Evolutionary conservation across 2,113 vertebrate genomes (phyloP), one percentile per base, ranked within the genome.

Genomic region (Oreochromis tanganicae): DNA sequence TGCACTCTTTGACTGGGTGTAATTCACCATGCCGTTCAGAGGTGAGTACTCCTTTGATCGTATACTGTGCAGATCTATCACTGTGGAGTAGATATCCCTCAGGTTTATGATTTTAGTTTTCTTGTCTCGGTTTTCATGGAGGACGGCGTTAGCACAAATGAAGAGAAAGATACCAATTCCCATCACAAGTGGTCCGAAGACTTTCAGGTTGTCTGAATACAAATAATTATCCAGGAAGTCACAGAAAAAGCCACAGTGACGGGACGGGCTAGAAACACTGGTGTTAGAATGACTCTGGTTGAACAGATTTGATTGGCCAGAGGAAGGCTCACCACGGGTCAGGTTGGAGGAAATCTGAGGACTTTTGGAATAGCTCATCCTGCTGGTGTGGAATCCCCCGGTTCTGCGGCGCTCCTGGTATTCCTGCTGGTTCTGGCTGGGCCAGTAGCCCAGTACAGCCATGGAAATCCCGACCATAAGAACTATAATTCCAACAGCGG

Each of bases 121-220:
- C 94, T 97, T 98, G 96, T 99, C 99, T 0, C 99, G 96, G 93
- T 99, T 99, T 92, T 99, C 98, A 1, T 99, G 98, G 81, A 99
- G 96, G 61, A 99, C 99, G 0, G 99, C 98, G 9, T 99, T 99
- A 94, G 99, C 98, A 6, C 99, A 99, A 92, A 99, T 99, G 93
- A 99, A 99, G 46, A 99, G 98, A 93, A 99, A 99, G 95, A 99
- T 99, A 85, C 99, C 99, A 0, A 99, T 98, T 17, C 98, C 98
- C 98, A 99, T 99, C 93, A 99, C 98, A 84, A 99, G 96, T 5
- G 99, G 99, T 5, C 98, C 98, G 3, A 99, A 97, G 86, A 99
- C 98, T 91, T 99, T 99, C 80, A 99, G 97, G 92, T 98, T 98
- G 96, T 99, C 98, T 0, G 99, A 99, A 93, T 99, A 97, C 94